Base-by-base conservation (phyloP, 2,797 vertebrate genomes). In the Alca torda region DNA sequence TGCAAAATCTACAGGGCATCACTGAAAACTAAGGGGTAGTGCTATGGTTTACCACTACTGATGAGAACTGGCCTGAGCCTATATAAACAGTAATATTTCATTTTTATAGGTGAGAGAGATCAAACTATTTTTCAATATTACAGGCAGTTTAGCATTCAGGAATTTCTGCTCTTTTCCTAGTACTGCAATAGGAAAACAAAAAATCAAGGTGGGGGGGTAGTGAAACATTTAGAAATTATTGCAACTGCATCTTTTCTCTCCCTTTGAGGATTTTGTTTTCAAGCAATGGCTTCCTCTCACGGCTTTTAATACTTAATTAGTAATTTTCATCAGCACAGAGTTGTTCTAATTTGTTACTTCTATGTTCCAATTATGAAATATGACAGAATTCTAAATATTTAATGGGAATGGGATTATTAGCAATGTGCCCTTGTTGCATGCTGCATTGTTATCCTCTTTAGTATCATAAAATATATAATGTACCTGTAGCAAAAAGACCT, bases 321-420 rank as follows among this genome's bases (percentile, higher is more conserved):
- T 74, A 3, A 86, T 86, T 90, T 91, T 91, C 74, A 89, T 85
- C 84, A 94, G 17, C 46, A 69, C 37, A 25, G 43, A 84, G 37
- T 63, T 92, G 61, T 91, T 94, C 41, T 91, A 63, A 90, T 88
- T 91, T 89, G 65, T 89, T 93, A 92, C 23, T 90, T 87, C 75
- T 63, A n/a, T 51, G 50, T 65, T 92, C 76, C 2, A 19, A 87
- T 84, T 92, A 93, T 74, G 50, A 95, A 93, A 88, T 88, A 92
- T 26, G 57, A 69, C 65, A 89, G 78, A 90, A 93, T 78, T 84
- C 48, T 87, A 84, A 93, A 96, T 90, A 93, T 93, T 93, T 96
- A 85, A 94, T 84, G 46, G 59, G 54, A 85, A 75, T 39, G 45
- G 46, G 31, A 88, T 94, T 95, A 92, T 94, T 86, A 96, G 84